phyloP scores from a whole-genome alignment of 2,888 invertebrate species.

The Leptogaster cylindrica region DNA sequence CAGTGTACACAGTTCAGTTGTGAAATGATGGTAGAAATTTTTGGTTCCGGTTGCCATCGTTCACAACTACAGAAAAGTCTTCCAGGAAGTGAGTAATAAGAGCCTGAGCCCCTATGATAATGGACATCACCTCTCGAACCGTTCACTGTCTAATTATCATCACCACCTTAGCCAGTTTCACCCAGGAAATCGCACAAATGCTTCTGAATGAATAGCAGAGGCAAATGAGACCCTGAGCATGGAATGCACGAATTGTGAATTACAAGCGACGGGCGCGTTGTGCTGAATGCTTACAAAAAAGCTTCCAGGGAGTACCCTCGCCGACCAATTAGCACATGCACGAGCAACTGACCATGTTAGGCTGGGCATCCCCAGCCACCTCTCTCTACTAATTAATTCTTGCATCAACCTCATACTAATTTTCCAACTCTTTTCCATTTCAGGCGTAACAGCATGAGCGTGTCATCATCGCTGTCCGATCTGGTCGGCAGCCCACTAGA shows the following conservation, averaged over 20 bases:
- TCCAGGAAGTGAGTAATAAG: no score
- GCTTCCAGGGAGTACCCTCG: neutral
- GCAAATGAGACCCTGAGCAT: no score
- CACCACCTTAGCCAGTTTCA: slow-evolving; percentile 2
- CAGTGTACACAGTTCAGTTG: no score
- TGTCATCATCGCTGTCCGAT: slow-evolving; percentile 61
- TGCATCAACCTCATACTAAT: neutral
- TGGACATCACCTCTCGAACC: neutral
- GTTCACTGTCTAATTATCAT: no score
- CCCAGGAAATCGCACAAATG: neutral
- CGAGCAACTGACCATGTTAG: slow-evolving; percentile 42
- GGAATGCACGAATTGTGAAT: neutral
- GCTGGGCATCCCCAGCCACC: neutral
- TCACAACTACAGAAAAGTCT: no score
- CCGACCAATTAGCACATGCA: slow-evolving; percentile 18
- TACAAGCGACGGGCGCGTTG: neutral
- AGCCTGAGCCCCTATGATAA: no score
- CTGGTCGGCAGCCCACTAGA: slow-evolving; percentile 60
- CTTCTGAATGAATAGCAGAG: neutral
- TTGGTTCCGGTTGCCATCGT: no score
- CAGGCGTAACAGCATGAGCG: slow-evolving; percentile 59
- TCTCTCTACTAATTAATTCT: slow-evolving; percentile 20
- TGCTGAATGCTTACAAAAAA: slow-evolving; percentile 12
- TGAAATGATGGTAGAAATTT: no score
- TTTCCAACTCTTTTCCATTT: slow-evolving; percentile 46